phyloP scores from a whole-genome alignment of 2,113 vertebrate species.

The Paradoxurus hermaphroditus region DNA sequence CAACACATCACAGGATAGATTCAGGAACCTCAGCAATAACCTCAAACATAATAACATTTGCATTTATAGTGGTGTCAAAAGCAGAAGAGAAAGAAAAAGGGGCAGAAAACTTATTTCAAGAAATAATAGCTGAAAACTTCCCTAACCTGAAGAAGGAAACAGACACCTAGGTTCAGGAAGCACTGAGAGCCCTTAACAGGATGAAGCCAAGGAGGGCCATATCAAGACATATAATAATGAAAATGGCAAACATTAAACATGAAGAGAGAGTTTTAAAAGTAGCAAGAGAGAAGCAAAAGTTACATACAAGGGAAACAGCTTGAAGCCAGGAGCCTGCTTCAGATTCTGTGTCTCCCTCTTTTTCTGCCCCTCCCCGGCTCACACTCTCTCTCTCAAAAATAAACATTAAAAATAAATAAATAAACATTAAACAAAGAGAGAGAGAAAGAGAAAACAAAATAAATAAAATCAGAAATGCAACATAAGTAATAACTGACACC shows the following conservation, averaged over 20 bases:
- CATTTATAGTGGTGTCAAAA: background rate
- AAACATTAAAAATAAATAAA: background rate
- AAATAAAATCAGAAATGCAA: background rate
- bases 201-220: background rate
- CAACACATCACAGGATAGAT: background rate
- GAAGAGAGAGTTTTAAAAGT: background rate
- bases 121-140: background rate
- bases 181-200: background rate
- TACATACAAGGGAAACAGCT: background rate
- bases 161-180: background rate
- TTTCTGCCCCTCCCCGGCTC: background rate
- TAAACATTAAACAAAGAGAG: background rate
- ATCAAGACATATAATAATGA: background rate
- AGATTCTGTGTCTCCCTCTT: background rate
- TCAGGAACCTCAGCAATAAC: background rate
- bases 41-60: background rate
- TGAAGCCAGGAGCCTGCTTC: too few relatives aligned
- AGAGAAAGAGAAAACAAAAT: background rate
- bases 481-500: background rate
- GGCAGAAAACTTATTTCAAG: background rate
- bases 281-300: background rate
- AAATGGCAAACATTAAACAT: background rate
- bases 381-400: background rate
- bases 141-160: background rate
- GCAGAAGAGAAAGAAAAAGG: background rate